Conservation (phyloP, 2,113 vertebrate genomes). For the Argyrosomus japonicus region DNA sequence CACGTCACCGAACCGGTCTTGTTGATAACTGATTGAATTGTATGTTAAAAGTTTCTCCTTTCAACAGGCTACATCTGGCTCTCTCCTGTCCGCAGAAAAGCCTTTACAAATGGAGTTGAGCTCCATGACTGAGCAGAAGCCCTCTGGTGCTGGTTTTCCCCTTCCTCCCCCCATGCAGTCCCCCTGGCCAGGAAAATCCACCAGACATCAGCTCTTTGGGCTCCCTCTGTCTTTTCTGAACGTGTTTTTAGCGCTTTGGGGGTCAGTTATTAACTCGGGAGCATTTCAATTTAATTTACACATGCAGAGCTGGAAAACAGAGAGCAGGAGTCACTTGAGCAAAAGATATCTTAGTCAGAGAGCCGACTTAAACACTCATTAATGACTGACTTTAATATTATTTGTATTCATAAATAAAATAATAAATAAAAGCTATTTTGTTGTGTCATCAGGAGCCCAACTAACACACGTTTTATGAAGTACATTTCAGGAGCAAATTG, state of each 20-base stretch:
- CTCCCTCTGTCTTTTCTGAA: conserved; percentile 20
- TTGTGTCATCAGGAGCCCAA: not conserved
- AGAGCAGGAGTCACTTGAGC: not conserved
- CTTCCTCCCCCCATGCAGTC: conserved; percentile 23
- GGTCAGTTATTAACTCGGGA: conserved; percentile 40
- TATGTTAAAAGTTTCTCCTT: conserved; percentile 38
- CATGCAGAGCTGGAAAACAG: conserved; percentile 3
- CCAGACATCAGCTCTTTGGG: conserved; percentile 25
- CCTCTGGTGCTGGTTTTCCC: conserved; percentile 76
- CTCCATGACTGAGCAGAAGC: conserved; percentile 78
- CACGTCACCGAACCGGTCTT: not conserved
- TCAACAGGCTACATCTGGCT: conserved; percentile 61
- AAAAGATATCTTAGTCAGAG: not conserved
- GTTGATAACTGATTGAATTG: conserved; percentile 61
- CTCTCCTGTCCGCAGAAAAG: conserved; percentile 62
- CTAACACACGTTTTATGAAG: not conserved
- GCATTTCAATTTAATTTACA: conserved; percentile 26
- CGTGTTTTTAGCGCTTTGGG: conserved; percentile 16
- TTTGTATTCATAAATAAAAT: not conserved
- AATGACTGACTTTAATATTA: not conserved
- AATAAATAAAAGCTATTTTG: not conserved
- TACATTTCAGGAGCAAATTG: not conserved
- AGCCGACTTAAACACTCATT: too few relatives aligned
- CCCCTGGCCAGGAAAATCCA: conserved; percentile 31
- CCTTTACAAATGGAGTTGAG: conserved; percentile 78